Conservation (phyloP, 2,797 vertebrate genomes). For the Lophius americanus region DNA sequence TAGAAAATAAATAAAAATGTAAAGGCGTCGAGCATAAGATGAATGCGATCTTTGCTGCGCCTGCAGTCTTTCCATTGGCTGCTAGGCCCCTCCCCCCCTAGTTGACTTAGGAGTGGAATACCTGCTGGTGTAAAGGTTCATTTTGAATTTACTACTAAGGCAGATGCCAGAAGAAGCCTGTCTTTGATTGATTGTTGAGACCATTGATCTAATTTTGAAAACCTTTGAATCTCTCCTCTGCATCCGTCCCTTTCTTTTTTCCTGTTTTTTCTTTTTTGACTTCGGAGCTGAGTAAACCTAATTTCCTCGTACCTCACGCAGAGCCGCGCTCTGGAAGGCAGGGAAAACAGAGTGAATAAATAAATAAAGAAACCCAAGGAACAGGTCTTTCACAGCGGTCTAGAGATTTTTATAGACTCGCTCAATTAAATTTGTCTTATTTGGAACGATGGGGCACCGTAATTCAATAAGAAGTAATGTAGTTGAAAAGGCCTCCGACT, state of each 20-base stretch:
- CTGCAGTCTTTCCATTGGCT: slow-evolving; percentile 31
- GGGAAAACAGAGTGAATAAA: slow-evolving; percentile 80
- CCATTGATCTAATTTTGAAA: slow-evolving; percentile 87
- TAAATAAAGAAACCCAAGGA: slow-evolving; percentile 78
- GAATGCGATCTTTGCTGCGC: slow-evolving; percentile 22
- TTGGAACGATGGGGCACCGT: slow-evolving; percentile 93
- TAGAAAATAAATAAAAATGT: background rate
- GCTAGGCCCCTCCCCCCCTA: slow-evolving; percentile 46
- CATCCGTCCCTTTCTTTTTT: slow-evolving; percentile 75
- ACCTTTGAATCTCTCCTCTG: slow-evolving; percentile 79
- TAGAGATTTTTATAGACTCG: slow-evolving; percentile 87
- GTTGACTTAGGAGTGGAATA: slow-evolving; percentile 70
- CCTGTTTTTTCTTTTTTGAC: too few species aligned
- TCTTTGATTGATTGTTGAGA: slow-evolving; percentile 84
- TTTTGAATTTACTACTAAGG: slow-evolving; percentile 76
- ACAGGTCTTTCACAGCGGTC: slow-evolving; percentile 77
- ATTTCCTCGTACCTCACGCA: slow-evolving; percentile 81
- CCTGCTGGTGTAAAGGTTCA: slow-evolving; percentile 84
- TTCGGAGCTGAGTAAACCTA: slow-evolving; percentile 80
- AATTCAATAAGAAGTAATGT: slow-evolving; percentile 97
- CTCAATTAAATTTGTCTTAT: slow-evolving; percentile 98
- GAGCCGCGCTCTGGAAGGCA: slow-evolving; percentile 71
- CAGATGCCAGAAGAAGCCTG: slow-evolving; percentile 70
- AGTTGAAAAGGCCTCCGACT: slow-evolving; percentile 92
- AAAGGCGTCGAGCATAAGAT: slow-evolving; percentile 24